phyloP scores from a whole-genome alignment of 2,113 vertebrate species.

The Chloebia gouldiae region DNA sequence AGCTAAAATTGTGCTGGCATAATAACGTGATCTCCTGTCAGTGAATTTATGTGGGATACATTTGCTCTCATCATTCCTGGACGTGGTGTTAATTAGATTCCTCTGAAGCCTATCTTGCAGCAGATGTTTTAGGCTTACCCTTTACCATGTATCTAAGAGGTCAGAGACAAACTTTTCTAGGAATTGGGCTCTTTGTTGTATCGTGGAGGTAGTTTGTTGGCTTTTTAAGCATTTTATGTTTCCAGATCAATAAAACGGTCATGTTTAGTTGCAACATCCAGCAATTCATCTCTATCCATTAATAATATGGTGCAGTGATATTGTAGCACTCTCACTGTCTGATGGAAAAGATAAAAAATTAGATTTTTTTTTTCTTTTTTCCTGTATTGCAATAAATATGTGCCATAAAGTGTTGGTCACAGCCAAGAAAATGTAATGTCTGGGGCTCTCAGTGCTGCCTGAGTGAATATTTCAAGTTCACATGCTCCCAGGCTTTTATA shows the following conservation, averaged over 20 bases:
- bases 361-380: fast-evolving
- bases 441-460: not conserved
- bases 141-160: not conserved
- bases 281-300: not conserved
- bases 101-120: constrained; percentile 16
- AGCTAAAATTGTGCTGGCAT: constrained; percentile 3
- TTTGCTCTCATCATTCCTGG: not conserved
- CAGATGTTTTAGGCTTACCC: constrained; percentile 30
- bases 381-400: not conserved
- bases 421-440: not conserved
- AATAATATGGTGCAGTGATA: not conserved
- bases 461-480: not conserved
- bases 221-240: not conserved
- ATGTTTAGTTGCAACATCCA: not conserved
- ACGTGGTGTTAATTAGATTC: constrained; percentile 32
- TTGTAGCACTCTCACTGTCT: not conserved
- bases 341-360: not conserved
- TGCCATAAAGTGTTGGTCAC: not conserved
- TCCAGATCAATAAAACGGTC: not conserved
- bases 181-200: not conserved
- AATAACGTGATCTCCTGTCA: constrained; percentile 26
- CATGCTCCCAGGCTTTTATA: not conserved
- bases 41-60: not conserved
- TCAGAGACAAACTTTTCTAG: not conserved
- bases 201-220: not conserved